Evolutionary conservation across 2,113 vertebrate genomes (phyloP), one percentile per base, ranked within the genome.

Genomic region (Isurus oxyrinchus): DNA sequence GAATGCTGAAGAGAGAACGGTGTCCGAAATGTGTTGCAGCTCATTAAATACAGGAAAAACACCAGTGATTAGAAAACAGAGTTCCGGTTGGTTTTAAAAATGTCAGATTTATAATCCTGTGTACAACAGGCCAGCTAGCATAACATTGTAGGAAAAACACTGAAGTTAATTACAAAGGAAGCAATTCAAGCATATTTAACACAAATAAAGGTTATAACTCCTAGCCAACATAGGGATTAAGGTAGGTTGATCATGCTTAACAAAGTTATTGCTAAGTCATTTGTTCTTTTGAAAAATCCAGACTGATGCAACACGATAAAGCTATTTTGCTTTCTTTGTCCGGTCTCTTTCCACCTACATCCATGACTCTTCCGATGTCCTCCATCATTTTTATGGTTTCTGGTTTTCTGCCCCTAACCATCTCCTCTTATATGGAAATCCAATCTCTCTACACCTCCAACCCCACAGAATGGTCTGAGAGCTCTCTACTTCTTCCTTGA

Each of bases 211-310:
- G 49, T 13, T 55, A 72, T 95, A 94, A 63, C 44, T 27, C 8
- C 66, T 55, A 76, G 67, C 67, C 44, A 72, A 72, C 66, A 72
- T 8, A 19, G 44, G 94, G 94, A 95, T 76, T 95, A 72, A 35
- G 44, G 55, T 0, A 95, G 63, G 63, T 69, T 35, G 67, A 53
- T 76, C 94, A 76, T 95, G 66, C 94, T 67, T 76, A 95, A 72
- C 67, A 95, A 95, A 95, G 53, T 49, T 72, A 95, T 55, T 95
- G 66, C 25, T 55, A 49, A 72, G 11, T 23, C 27, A 35, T 55
- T 95, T 27, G 40, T 95, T 95, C 94, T 76, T 72, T 44, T 76
- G 49, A 49, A 95, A 95, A 13, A 76, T 95, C 94, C 13, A 95
- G 67, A 49, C 66, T 31, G 61, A 14, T 76, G 69, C 69, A 76